Base-by-base conservation (phyloP, 2,797 vertebrate species). In the Hapalemur alaotrensis region DNA sequence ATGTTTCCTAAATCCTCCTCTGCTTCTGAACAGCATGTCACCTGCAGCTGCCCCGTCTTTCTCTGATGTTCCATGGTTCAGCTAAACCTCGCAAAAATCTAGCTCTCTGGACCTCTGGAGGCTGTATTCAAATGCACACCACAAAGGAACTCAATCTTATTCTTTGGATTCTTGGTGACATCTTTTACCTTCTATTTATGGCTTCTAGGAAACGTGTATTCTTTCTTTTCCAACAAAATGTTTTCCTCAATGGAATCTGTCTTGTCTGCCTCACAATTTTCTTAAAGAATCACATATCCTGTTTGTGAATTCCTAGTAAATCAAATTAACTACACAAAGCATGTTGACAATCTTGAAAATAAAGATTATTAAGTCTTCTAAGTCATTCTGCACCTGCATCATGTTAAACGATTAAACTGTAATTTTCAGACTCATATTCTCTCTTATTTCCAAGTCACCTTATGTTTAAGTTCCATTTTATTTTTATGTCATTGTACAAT, bases 271-370 rank as follows among this genome's bases (percentile, higher is more conserved):
- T 87, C 9, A 4, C 4, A 14, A 23, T 84, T 92, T 78, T 95
- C 67, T 95, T 79, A n/a, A 59, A 96, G 84, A 95, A 95, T n/a
- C 69, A 82, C 54, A 57, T 82, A 86, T 54, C 61, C n/a, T 82
- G 54, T 70, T 89, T 2, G 5, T 73, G 43, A 95, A 95, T 89
- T 96, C 41, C 81, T 87, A 78, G 20, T 46, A 96, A 90, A 96
- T 93, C 89, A 81, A 95, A 85, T 83, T 85, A 79, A 65, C 41
- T 93, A 90, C 89, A 89, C 23, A 75, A 15, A 90, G 32, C 12
- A 41, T 5, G 18, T 22, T 67, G 5, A 87, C 46, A 35, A 70
- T 87, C 61, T 94, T 97, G 61, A 97, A 94, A 96, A 93, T 61
- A 92, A 81, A 97, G 48, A 78, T 48, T n/a, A 94, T 88, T 81